A percentile compares a stretch with the other conserved stretches of the same genome.
Evolutionary conservation across 1,140 invertebrate species (phyloP).

Genomic region (Aricia agestis): DNA sequence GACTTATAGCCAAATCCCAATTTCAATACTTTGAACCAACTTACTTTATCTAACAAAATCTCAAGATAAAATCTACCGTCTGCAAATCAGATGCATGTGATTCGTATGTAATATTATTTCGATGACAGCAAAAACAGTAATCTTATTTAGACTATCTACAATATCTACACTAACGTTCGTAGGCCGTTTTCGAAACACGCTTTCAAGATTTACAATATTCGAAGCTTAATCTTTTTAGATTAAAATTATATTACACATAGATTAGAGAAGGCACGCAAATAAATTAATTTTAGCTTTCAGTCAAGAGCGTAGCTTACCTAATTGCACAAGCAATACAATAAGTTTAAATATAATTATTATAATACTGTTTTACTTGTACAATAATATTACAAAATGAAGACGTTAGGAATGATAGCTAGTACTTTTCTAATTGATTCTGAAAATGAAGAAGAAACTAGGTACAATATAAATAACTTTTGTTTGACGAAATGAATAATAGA

Average conservation of each 20-base stretch:
- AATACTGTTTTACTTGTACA: background rate
- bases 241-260: conserved; percentile 17
- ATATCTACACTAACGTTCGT: conserved; percentile 27
- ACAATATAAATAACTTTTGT: too few relatives aligned
- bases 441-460: too few relatives aligned
- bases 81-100: too few relatives aligned
- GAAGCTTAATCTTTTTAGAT: conserved; percentile 16
- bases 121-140: background rate
- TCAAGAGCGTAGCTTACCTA: background rate
- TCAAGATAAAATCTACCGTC: too few relatives aligned
- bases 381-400: background rate
- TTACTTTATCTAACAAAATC: too few relatives aligned
- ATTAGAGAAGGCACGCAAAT: conserved; percentile 47
- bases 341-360: background rate
- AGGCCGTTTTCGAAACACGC: conserved; percentile 34
- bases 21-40: too few relatives aligned
- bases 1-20: too few relatives aligned
- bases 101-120: background rate
- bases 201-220: conserved; percentile 23
- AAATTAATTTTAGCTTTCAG: conserved; percentile 28
- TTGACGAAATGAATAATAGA: too few relatives aligned
- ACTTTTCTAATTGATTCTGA: too few relatives aligned
- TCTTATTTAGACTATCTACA: conserved; percentile 4
- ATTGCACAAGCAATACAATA: background rate
- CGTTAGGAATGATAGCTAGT: too few relatives aligned